Conservation (phyloP, 2,888 invertebrate genomes). For the Drosophila paranaensis region DNA sequence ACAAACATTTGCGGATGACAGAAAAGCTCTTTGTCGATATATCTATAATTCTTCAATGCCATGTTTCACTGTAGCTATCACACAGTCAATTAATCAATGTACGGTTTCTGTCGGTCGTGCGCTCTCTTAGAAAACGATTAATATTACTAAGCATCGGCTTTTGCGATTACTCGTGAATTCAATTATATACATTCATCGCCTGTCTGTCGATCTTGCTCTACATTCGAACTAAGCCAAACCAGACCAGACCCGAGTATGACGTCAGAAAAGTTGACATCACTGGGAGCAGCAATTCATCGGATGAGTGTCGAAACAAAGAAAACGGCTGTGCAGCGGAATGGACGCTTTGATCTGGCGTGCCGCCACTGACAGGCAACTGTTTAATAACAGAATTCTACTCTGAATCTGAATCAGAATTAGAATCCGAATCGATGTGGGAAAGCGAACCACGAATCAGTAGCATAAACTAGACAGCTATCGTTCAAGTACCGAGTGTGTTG, state of each 20-base stretch:
- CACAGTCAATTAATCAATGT: constrained; percentile 48
- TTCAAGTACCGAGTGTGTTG: constrained; percentile 28
- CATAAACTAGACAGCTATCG: not conserved
- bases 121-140: constrained; percentile 50
- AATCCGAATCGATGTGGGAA: constrained; percentile 4
- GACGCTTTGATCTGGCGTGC: constrained; percentile 70
- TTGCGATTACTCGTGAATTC: constrained; percentile 23
- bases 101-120: constrained; percentile 25
- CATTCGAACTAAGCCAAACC: constrained; percentile 10
- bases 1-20: not conserved
- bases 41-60: not conserved
- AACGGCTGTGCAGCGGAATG: constrained; percentile 37
- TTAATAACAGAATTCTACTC: constrained; percentile 45
- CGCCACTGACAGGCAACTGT: constrained; percentile 56
- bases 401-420: constrained; percentile 3
- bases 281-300: constrained; percentile 13
- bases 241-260: constrained; percentile 35
- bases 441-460: not conserved
- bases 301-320: constrained; percentile 53
- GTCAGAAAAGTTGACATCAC: constrained; percentile 67
- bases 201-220: constrained; percentile 54
- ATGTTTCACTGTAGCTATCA: constrained; percentile 34
- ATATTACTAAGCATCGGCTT: constrained; percentile 34
- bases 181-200: constrained; percentile 15
- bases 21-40: not conserved